Evolutionary conservation across 2,888 invertebrate genomes (phyloP).

Genomic region (Parnassius apollo): DNA sequence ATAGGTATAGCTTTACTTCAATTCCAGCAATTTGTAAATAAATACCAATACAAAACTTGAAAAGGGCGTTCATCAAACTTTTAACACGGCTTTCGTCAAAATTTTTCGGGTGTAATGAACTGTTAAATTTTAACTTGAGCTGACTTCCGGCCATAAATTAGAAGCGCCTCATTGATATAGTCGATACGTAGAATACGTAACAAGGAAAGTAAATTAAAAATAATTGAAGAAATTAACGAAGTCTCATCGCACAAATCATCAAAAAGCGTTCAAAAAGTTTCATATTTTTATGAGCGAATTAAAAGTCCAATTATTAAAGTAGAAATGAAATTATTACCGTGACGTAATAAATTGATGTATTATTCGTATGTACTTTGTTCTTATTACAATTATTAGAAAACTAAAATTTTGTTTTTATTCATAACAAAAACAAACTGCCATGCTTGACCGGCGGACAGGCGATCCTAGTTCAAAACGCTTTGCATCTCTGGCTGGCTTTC

Average conservation of each 20-base stretch:
- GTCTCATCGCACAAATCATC: background rate
- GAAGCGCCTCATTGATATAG: slow-evolving; percentile 18
- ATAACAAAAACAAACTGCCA: no score
- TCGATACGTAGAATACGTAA: slow-evolving; percentile 18
- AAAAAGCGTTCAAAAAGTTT: slow-evolving; percentile 1
- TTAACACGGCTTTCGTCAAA: slow-evolving; percentile 44
- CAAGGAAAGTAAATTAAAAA: slow-evolving; percentile 24
- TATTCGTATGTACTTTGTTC: no score
- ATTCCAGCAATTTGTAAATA: slow-evolving; percentile 2
- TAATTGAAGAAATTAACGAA: slow-evolving; percentile 20
- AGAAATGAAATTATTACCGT: background rate
- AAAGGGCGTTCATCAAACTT: slow-evolving; percentile 42
- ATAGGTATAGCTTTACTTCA: no score
- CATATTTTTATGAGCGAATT: background rate
- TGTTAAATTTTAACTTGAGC: slow-evolving; percentile 21
- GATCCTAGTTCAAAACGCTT: no score
- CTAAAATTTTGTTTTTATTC: no score
- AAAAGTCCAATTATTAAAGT: slow-evolving; percentile 9
- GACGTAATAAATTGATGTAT: background rate
- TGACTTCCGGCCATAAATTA: slow-evolving; percentile 7
- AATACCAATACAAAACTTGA: slow-evolving; percentile 43
- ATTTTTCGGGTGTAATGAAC: slow-evolving; percentile 21
- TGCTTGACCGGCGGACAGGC: no score
- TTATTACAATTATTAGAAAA: no score
- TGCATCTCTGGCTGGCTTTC: no score